Base-by-base conservation (phyloP, 2,888 invertebrate genomes). In the Cheilosia soror region DNA sequence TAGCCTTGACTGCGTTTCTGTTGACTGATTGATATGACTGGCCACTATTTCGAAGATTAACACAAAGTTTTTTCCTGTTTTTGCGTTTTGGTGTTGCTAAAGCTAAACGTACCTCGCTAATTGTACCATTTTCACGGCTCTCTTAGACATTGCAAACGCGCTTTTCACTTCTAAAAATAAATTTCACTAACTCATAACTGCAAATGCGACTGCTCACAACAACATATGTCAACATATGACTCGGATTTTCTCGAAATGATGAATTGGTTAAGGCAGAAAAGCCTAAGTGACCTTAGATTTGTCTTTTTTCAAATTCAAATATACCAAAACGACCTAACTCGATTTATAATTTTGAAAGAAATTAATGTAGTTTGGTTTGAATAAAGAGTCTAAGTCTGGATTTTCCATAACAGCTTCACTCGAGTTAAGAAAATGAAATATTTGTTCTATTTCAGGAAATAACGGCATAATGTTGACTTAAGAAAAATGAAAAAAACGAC, bases 391-490 rank as follows among this genome's bases (percentile, higher is more conserved):
- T 20, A 37, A 60, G 13, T 60, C 60, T 27, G 60, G 60, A 20
- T 44, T 60, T 60, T 9, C 37, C 40, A 60, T 60, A 42, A 60
- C 60, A 29, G 27, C 60, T 40, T 42, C 44, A 63, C 47, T 62
- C 29, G 25, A 60, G 60, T 60, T 60, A 60, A 29, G 60, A 27
- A 60, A 60, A 44, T 60, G 9, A 27, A 47, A 60, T n/a, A 27
- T 4, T 25, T 7, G 7, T 62, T 62, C 13, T 58, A 58, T 42
- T 62, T 62, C 44, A 42, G 27, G 44, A n/a, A 62, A 62, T 44
- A 62, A 62, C 62, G 44, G n/a, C 62, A 44, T 62, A 62, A 62
- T n/a, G 31, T 62, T 47, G 31, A 63, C 47, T 47, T 63, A 63
- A 25, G 47, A n/a, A 63, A 47, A 44, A 47, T 9, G 15, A 11